Evolutionary conservation across 2,888 invertebrate species (phyloP).

Genomic region (Sphaerophoria taeniata): DNA sequence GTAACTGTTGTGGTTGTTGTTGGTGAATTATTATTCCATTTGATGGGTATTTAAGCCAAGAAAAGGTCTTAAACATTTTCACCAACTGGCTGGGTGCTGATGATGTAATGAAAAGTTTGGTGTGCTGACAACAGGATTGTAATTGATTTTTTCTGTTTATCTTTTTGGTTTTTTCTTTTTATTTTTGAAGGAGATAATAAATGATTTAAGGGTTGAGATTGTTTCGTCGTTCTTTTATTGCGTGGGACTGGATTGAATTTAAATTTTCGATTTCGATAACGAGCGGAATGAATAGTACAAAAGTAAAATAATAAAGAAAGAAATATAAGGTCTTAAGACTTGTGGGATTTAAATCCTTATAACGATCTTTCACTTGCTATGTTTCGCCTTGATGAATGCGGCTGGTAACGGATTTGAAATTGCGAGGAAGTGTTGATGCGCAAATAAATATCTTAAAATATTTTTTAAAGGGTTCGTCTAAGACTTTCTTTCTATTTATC

Average conservation of each 20-base stretch:
- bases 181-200: neutral
- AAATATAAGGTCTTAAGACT: too few species aligned
- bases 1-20: neutral
- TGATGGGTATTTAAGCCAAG: constrained; percentile 48
- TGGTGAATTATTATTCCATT: constrained; percentile 47
- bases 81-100: neutral
- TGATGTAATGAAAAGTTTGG: constrained; percentile 30
- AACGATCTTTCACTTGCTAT: too few species aligned
- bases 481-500: too few species aligned
- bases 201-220: constrained; percentile 3
- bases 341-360: too few species aligned
- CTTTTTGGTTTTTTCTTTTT: neutral
- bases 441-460: too few species aligned
- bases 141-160: constrained; percentile 29
- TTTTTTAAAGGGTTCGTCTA: too few species aligned
- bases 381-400: too few species aligned
- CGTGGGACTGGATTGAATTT: neutral
- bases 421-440: too few species aligned
- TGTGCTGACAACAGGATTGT: constrained; percentile 37
- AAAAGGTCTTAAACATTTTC: constrained; percentile 20
- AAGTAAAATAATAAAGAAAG: too few species aligned
- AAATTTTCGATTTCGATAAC: neutral
- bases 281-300: too few species aligned
- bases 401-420: too few species aligned
- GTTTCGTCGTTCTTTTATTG: neutral